These are phyloP conservation scores for Amblyopsis hoosieri DNA, from an alignment of 2,797 vertebrate genomes.

Conservation along the genomic window DNA sequence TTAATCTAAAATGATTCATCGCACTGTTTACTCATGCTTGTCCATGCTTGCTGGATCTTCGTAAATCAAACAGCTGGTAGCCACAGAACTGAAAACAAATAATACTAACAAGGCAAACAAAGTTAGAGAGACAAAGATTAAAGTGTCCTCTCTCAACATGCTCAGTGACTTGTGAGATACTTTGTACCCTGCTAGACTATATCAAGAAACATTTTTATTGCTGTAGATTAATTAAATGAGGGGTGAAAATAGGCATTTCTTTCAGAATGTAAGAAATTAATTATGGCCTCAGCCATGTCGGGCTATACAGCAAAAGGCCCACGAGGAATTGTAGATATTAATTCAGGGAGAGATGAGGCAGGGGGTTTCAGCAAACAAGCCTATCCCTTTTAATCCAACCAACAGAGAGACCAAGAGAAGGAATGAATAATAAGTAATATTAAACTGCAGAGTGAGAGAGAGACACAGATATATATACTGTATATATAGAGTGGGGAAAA, in stretches of 20 bases:
- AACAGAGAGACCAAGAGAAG: conserved; percentile 31
- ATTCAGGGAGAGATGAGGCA: conserved; percentile 36
- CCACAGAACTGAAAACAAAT: conserved; percentile 16
- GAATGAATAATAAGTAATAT: conserved; percentile 61
- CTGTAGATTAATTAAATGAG: conserved; percentile 68
- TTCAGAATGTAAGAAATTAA: conserved; percentile 73
- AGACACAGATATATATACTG: conserved; percentile 16
- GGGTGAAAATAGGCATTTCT: conserved; percentile 67
- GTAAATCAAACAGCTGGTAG: conserved; percentile 10
- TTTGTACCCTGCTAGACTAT: conserved; percentile 29
- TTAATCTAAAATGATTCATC: conserved; percentile 14
- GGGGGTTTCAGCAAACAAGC: conserved; percentile 26
- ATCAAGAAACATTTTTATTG: conserved; percentile 58
- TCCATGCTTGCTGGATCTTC: conserved; percentile 3
- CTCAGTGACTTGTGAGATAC: conserved; percentile 30
- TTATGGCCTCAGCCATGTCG: conserved; percentile 69
- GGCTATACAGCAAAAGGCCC: conserved; percentile 59
- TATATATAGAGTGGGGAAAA: conserved; percentile 20
- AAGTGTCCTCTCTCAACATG: conserved; percentile 11
- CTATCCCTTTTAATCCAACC: conserved; percentile 30
- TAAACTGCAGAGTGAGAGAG: conserved; percentile 24
- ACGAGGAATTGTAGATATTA: conserved; percentile 70
- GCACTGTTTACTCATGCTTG: not conserved
- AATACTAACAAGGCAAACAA: conserved; percentile 1
- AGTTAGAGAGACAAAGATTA: conserved; percentile 26